phyloP scores from a whole-genome alignment of 2,113 vertebrate genomes.

The Mungos mungo region DNA sequence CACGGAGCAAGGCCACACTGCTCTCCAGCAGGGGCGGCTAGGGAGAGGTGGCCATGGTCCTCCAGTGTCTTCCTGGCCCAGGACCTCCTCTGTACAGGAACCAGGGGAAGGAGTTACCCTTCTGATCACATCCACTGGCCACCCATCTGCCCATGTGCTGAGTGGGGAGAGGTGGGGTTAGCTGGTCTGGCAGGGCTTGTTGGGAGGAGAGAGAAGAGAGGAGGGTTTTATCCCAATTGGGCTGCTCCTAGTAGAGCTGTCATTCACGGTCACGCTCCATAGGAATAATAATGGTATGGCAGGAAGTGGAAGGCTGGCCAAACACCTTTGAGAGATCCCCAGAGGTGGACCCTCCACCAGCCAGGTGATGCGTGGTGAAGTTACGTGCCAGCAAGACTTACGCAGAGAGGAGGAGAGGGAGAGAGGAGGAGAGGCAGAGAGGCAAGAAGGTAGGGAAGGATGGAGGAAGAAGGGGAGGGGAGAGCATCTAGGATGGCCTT shows the following conservation, averaged over 20 bases:
- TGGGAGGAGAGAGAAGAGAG: not conserved
- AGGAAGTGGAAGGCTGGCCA: not conserved
- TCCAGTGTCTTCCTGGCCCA: accelerated
- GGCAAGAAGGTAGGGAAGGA: not conserved
- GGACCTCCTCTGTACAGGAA: not conserved
- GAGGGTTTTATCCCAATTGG: accelerated
- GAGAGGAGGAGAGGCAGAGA: not conserved
- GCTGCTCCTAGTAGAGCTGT: not conserved
- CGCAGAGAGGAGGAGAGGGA: not conserved
- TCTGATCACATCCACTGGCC: not conserved
- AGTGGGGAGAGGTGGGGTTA: accelerated
- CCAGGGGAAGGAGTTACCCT: not conserved
- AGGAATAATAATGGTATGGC: not conserved
- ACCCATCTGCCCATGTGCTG: accelerated
- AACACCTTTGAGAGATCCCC: not conserved
- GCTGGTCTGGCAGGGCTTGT: not conserved
- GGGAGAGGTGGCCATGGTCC: accelerated
- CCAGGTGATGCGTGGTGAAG: not conserved
- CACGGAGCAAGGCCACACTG: not conserved
- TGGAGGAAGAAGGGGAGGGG: not conserved
- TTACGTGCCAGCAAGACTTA: not conserved
- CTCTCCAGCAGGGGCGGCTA: not conserved
- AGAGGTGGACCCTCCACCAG: not conserved
- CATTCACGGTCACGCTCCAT: not conserved
- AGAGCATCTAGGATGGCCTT: not conserved